phyloP scores from a whole-genome alignment of 2,113 vertebrate species.

The Albula goreensis region DNA sequence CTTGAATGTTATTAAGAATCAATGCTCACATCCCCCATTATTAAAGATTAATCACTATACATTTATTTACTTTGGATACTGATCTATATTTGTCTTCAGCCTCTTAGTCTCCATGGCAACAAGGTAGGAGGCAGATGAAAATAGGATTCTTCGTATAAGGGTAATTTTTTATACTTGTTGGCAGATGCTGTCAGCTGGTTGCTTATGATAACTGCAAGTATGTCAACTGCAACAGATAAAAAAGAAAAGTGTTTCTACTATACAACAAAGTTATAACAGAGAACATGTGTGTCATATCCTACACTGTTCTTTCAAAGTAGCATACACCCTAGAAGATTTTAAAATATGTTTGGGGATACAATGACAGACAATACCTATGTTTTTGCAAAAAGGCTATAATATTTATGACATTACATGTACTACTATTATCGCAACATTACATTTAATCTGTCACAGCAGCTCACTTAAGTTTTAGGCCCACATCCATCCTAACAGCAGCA shows the following conservation, averaged over 20 bases:
- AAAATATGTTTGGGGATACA: too few relatives aligned
- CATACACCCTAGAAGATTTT: too few relatives aligned
- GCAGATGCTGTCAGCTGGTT: background rate
- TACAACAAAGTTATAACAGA: background rate
- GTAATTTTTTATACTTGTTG: constrained; percentile 7
- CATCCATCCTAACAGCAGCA: too few relatives aligned
- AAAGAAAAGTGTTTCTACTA: background rate
- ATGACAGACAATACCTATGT: background rate
- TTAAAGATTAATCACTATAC: constrained; percentile 11
- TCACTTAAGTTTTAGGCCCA: too few relatives aligned
- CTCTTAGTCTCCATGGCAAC: constrained; percentile 29
- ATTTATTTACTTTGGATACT: constrained; percentile 26
- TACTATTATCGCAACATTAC: background rate
- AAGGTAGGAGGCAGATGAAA: constrained; percentile 12
- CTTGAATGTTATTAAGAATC: background rate
- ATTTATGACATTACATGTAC: background rate
- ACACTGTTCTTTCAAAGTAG: too few relatives aligned
- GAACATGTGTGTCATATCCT: too few relatives aligned
- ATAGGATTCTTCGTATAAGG: constrained; percentile 20
- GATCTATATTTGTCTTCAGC: constrained; percentile 33
- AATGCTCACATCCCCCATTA: background rate
- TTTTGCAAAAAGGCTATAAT: background rate
- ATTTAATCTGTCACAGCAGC: background rate
- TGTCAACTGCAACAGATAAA: background rate
- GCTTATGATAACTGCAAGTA: background rate